These are phyloP conservation scores for Conops quadrifasciatus DNA, from an alignment of 2,888 invertebrate genomes.

Conservation along the genomic window DNA sequence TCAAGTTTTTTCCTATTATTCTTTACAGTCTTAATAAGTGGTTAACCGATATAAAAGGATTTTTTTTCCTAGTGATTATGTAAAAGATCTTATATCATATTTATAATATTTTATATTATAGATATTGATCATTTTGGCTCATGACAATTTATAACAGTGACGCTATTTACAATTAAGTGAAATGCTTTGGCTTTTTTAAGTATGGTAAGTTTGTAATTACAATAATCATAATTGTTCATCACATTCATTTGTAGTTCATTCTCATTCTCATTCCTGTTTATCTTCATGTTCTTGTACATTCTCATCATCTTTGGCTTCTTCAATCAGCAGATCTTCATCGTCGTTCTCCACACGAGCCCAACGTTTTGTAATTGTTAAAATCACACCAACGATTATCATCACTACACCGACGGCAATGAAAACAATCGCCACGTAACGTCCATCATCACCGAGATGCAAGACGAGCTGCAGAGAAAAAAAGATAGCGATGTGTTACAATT, in stretches of 20 bases:
- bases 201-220: not conserved
- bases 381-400: conserved; percentile 55
- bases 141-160: not conserved
- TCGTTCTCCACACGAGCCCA: conserved; percentile 54
- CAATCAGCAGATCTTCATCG: conserved; percentile 57
- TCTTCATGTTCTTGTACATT: no score
- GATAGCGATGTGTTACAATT: not conserved
- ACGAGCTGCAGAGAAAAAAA: conserved; percentile 52
- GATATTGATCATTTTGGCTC: no score
- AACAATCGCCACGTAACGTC: conserved; percentile 56
- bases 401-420: conserved; percentile 53
- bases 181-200: not conserved
- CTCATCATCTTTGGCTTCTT: not conserved
- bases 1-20: no score
- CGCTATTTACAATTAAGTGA: not conserved
- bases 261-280: no score
- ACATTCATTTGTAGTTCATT: not conserved
- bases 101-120: no score
- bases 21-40: no score
- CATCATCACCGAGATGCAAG: conserved; percentile 55
- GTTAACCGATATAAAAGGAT: no score
- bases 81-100: no score
- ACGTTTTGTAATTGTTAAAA: conserved; percentile 57
- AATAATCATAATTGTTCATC: not conserved
- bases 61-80: no score